phyloP scores from a whole-genome alignment of 2,113 vertebrate genomes.

The Brachyhypopomus gauderio region DNA sequence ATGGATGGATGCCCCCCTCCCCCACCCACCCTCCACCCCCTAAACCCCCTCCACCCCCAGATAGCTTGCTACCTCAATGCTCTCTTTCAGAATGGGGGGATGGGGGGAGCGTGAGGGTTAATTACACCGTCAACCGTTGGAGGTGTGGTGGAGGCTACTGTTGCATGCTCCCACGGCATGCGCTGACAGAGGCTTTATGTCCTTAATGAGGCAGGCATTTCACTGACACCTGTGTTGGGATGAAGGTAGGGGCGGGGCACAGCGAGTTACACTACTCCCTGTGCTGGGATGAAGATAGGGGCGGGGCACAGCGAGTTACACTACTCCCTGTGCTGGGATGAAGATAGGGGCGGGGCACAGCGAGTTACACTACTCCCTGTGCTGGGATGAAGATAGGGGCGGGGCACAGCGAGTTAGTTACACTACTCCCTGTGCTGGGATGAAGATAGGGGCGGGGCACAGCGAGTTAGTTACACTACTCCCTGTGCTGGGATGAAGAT shows the following conservation, averaged over 20 bases:
- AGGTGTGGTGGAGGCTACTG: constrained; percentile 23
- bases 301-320: neutral
- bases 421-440: constrained; percentile 25
- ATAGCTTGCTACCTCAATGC: constrained; percentile 53
- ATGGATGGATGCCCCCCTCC: constrained; percentile 69
- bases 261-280: constrained; percentile 5
- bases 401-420: neutral
- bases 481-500: constrained; percentile 30
- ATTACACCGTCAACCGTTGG: constrained; percentile 35
- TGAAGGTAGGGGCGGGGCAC: neutral
- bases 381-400: constrained; percentile 12
- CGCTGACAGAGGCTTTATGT: neutral
- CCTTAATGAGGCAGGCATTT: constrained; percentile 28
- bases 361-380: constrained; percentile 19
- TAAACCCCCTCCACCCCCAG: constrained; percentile 3
- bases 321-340: constrained; percentile 25
- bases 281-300: constrained; percentile 27
- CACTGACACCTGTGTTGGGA: constrained; percentile 25
- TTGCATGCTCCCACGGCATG: constrained; percentile 2
- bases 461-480: constrained; percentile 1
- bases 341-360: neutral
- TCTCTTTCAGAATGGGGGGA: neutral
- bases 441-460: neutral
- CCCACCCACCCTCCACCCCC: constrained; percentile 53
- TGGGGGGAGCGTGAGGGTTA: constrained; percentile 49